These are phyloP conservation scores for Diachasmimorpha longicaudata DNA, from an alignment of 1,140 invertebrate species.

Conservation along the genomic window DNA sequence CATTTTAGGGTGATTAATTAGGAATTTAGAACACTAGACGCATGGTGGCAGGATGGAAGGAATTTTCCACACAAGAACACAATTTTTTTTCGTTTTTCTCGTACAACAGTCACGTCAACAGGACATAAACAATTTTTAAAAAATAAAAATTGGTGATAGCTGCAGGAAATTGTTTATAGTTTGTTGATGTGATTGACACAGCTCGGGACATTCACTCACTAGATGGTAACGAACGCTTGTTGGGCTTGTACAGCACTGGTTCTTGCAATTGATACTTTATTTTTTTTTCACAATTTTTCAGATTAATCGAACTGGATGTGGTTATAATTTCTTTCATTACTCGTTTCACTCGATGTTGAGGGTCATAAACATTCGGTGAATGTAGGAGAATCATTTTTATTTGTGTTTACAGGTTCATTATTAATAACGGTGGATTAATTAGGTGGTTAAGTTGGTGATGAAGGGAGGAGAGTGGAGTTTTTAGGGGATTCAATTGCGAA, in stretches of 20 bases:
- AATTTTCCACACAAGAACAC: conserved; percentile 38
- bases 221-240: conserved; percentile 39
- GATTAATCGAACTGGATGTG: conserved; percentile 48
- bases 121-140: neutral
- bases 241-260: conserved; percentile 58
- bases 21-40: conserved; percentile 45
- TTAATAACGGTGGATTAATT: conserved; percentile 1
- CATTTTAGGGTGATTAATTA: neutral
- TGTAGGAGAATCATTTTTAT: conserved; percentile 10
- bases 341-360: conserved; percentile 30
- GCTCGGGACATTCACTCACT: neutral
- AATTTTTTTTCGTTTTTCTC: neutral
- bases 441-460: neutral
- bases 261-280: conserved; percentile 47
- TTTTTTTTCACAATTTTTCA: conserved; percentile 46
- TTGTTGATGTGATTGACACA: neutral
- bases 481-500: too few relatives aligned
- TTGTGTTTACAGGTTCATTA: conserved; percentile 32
- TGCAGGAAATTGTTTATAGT: neutral
- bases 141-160: too few relatives aligned
- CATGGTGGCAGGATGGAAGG: conserved; percentile 50
- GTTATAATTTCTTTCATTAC: conserved; percentile 6
- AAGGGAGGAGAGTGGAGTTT: neutral
- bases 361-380: conserved; percentile 25
- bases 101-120: neutral